These are phyloP conservation scores for Enchytraeus crypticus DNA, from an alignment of 2,888 invertebrate species.

Conservation along the genomic window DNA sequence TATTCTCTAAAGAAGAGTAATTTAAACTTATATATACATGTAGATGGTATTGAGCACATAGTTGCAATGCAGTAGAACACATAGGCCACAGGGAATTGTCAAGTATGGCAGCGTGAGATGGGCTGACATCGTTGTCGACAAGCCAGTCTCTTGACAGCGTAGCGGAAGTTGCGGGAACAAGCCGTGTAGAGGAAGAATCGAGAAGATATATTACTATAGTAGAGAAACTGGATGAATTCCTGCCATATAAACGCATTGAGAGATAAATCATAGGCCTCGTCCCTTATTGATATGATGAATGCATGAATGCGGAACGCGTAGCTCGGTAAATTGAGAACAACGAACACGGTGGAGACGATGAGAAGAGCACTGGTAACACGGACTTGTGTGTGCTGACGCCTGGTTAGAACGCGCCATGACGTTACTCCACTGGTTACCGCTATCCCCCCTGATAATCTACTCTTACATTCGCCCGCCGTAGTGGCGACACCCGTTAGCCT, in stretches of 20 bases:
- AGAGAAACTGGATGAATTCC: slow-evolving; percentile 22
- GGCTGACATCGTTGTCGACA: slow-evolving; percentile 2
- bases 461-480: background rate
- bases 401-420: slow-evolving; percentile 14
- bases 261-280: slow-evolving; percentile 11
- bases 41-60: too few relatives aligned
- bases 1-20: too few relatives aligned
- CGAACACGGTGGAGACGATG: slow-evolving; percentile 25
- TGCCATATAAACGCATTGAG: slow-evolving; percentile 18
- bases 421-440: background rate
- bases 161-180: slow-evolving; percentile 24
- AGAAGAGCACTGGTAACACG: slow-evolving; percentile 25
- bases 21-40: too few relatives aligned
- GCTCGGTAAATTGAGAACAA: slow-evolving; percentile 25
- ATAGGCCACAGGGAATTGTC: too few relatives aligned
- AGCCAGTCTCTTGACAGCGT: slow-evolving; percentile 15
- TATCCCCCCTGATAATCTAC: background rate
- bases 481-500: background rate
- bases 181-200: slow-evolving; percentile 25
- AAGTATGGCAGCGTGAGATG: too few relatives aligned
- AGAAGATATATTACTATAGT: slow-evolving; percentile 25
- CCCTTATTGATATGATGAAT: slow-evolving; percentile 18
- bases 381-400: slow-evolving; percentile 23
- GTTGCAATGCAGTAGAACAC: too few relatives aligned
- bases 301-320: slow-evolving; percentile 23